Base-by-base conservation (phyloP, 2,797 vertebrate genomes). In the Psittacula derbiana region DNA sequence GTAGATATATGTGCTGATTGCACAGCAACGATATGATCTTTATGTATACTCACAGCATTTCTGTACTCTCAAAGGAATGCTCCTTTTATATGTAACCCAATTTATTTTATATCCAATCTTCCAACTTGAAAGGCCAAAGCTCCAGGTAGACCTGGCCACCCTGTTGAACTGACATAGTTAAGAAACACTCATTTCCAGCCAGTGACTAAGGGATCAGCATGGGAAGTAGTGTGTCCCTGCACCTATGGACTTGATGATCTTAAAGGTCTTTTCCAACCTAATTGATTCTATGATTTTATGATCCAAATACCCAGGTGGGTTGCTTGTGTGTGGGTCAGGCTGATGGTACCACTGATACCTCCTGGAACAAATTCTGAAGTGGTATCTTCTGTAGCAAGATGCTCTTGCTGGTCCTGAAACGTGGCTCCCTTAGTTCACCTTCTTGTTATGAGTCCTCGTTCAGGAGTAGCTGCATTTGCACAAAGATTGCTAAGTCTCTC, bases 391-490 rank as follows among this genome's bases (percentile, higher is more conserved):
- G 0, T 9, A 65, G 27, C 19, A 62, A 64, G 27, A 27, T 74
- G 49, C 27, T 7, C 89, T 82, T 91, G 46, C 70, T 52, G 20
- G 18, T 53, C 61, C 49, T 1, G 3, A 67, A 65, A 60, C 7
- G 4, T 24, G 33, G 31, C 38, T 57, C 5, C 41, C 6, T 65
- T 53, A 5, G 3, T 30, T 8, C 33, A 74, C 19, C 30, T 46
- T 30, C 27, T n/a, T 38, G 47, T 47, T 46, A 36, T 8, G 47
- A 30, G 30, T 61, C 25, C 30, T 82, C 0, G 0, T 52, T 44
- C 52, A 79, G 38, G 23, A 64, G 70, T 27, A 36, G n/a, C 62
- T 91, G 13, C 6, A 1, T 55, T 91, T 72, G 18, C 58, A 25
- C 16, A 18, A 58, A 65, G n/a, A 14, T n/a, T 38, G 36, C 36